phyloP scores from a whole-genome alignment of 2,888 invertebrate species.

The Argyra leucocephala region DNA sequence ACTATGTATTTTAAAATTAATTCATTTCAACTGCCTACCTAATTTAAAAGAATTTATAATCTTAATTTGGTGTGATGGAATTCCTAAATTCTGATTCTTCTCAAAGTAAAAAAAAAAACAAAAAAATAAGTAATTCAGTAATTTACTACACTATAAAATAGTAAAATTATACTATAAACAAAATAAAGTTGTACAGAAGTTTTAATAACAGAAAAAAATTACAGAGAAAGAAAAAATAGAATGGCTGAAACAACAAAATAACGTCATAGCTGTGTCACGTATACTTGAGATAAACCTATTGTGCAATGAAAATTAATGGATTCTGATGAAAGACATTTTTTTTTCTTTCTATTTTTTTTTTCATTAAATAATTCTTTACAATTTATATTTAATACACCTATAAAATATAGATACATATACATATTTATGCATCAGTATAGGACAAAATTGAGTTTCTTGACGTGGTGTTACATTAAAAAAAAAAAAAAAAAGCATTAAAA shows the following conservation, averaged over 20 bases:
- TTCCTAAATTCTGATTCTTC: no score
- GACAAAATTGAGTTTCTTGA: no score
- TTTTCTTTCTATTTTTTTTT: neutral
- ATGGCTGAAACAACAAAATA: neutral
- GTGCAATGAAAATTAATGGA: conserved; percentile 6
- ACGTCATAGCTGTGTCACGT: neutral
- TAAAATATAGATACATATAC: neutral
- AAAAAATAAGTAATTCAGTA: no score
- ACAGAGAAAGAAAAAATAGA: neutral
- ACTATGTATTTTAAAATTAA: no score
- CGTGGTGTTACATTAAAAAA: no score
- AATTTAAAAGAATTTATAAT: no score
- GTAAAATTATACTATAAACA: neutral
- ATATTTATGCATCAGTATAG: no score
- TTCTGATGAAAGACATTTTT: neutral
- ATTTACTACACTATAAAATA: no score
- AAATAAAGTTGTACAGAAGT: neutral
- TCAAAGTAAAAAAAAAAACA: no score
- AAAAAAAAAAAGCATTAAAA: no score
- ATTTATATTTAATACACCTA: neutral
- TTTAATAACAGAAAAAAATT: neutral
- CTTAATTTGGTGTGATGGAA: no score
- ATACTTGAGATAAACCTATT: neutral
- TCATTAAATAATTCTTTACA: neutral
- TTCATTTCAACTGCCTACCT: no score